Evolutionary conservation across 1,140 invertebrate genomes (phyloP).

Genomic region (Drosophila pseudoobscura): DNA sequence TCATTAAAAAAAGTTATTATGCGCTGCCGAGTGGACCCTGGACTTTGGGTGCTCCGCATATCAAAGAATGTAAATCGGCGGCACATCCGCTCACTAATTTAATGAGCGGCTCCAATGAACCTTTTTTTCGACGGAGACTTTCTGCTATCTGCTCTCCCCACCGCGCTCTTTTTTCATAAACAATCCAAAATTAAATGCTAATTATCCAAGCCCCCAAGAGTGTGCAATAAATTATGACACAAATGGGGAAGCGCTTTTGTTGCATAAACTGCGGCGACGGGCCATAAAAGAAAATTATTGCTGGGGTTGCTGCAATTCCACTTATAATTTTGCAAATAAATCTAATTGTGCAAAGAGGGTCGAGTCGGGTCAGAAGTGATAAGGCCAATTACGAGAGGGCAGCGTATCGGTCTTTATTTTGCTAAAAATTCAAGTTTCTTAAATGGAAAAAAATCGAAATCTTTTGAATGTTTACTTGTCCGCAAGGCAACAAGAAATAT

Average conservation of each 20-base stretch:
- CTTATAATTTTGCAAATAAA: constrained; percentile 74
- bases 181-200: constrained; percentile 66
- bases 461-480: not conserved
- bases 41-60: constrained; percentile 1
- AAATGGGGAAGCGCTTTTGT: constrained; percentile 50
- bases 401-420: not conserved
- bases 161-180: constrained; percentile 16
- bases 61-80: constrained; percentile 41
- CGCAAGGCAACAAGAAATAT: not conserved
- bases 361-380: constrained; percentile 35
- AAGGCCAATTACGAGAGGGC: constrained; percentile 11
- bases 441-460: not conserved
- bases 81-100: constrained; percentile 70
- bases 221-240: constrained; percentile 65
- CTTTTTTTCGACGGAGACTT: constrained; percentile 38
- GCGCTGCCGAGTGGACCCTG: constrained; percentile 4
- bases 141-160: constrained; percentile 14
- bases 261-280: constrained; percentile 53
- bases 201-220: constrained; percentile 65
- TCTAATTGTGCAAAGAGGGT: constrained; percentile 62
- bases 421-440: not conserved
- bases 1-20: constrained; percentile 39
- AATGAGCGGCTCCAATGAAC: constrained; percentile 51
- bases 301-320: constrained; percentile 46
- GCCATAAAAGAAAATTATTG: constrained; percentile 45